phyloP scores from a whole-genome alignment of 2,797 vertebrate species.

The Rhadinocentrus ornatus region DNA sequence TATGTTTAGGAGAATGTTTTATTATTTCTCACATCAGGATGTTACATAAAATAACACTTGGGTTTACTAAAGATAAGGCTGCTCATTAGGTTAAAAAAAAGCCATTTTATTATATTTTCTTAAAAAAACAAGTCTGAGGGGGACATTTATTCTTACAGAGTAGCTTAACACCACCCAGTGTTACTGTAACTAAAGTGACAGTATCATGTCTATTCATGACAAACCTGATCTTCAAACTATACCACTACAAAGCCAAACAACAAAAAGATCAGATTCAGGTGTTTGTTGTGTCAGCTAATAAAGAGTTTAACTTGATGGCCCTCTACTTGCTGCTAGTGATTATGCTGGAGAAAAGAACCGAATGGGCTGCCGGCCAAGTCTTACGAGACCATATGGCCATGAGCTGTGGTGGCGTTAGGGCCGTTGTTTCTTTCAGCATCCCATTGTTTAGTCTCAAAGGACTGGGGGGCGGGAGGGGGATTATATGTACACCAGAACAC shows the following conservation, averaged over 20 bases:
- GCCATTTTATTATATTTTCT: not conserved
- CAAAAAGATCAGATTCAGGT: slow-evolving; percentile 16
- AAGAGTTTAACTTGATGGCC: slow-evolving; percentile 56
- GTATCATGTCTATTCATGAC: not conserved
- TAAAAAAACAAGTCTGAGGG: not conserved
- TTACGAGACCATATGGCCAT: slow-evolving; percentile 73
- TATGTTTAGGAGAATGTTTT: not conserved
- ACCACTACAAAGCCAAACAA: not conserved
- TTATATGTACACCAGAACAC: slow-evolving; percentile 72
- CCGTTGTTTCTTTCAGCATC: slow-evolving; percentile 73
- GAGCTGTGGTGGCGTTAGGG: slow-evolving; percentile 61
- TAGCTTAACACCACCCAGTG: not conserved
- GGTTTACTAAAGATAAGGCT: not conserved
- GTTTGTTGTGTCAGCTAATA: slow-evolving; percentile 50
- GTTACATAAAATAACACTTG: not conserved
- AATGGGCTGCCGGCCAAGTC: slow-evolving; percentile 65
- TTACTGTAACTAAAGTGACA: slow-evolving; percentile 7
- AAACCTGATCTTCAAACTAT: slow-evolving; percentile 14
- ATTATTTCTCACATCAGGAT: not conserved
- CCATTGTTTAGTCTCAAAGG: slow-evolving; percentile 78
- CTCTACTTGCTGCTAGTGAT: slow-evolving; percentile 56
- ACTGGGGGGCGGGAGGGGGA: slow-evolving; percentile 46
- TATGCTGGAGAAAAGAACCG: slow-evolving; percentile 50
- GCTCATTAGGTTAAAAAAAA: not conserved
- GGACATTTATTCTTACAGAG: not conserved